Percentiles rank a stretch among this genome's conserved stretches.
These are phyloP conservation scores for Philereme vetulata DNA, from an alignment of 2,888 invertebrate species.

Conservation along the genomic window DNA sequence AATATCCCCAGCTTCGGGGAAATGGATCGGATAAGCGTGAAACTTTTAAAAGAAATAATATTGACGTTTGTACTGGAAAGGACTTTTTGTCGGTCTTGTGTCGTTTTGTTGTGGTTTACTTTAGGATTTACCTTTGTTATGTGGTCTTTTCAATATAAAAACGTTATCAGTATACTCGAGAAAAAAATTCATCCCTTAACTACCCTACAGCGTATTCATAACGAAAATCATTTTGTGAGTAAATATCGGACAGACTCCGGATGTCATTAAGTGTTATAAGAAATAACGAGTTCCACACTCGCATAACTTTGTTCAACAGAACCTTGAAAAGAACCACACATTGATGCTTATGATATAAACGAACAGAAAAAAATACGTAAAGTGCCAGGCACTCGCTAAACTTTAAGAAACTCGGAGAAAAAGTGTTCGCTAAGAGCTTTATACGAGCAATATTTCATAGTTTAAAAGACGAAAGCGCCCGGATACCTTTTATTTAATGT, in stretches of 20 bases:
- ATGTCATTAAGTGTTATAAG: constrained; percentile 30
- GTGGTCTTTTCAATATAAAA: constrained; percentile 7
- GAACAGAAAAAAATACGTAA: constrained; percentile 47
- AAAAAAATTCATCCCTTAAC: constrained; percentile 3
- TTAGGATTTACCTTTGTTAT: constrained; percentile 21
- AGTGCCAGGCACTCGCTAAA: constrained; percentile 52
- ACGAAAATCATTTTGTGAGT: constrained; percentile 14
- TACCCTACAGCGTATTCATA: constrained; percentile 8
- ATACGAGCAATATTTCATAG: constrained; percentile 60
- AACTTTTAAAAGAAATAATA: constrained; percentile 76
- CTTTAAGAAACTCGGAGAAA: constrained; percentile 50
- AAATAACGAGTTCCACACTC: constrained; percentile 26
- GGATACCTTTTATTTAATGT: constrained; percentile 54
- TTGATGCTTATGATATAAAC: constrained; percentile 41
- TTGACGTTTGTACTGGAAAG: constrained; percentile 61
- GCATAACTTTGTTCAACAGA: constrained; percentile 35
- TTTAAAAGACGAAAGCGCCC: constrained; percentile 56
- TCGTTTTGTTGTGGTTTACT: constrained; percentile 39
- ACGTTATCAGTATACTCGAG: neutral
- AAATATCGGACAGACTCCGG: constrained; percentile 29
- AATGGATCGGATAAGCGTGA: constrained; percentile 67
- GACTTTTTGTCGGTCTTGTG: constrained; percentile 41
- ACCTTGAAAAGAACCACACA: constrained; percentile 39
- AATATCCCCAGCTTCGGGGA: constrained; percentile 60
- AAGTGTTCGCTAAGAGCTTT: constrained; percentile 57